A percentile compares a stretch with the other conserved stretches of the same genome.
Conservation (phyloP, 1,140 invertebrate species). For the Mylabris phalerata region DNA sequence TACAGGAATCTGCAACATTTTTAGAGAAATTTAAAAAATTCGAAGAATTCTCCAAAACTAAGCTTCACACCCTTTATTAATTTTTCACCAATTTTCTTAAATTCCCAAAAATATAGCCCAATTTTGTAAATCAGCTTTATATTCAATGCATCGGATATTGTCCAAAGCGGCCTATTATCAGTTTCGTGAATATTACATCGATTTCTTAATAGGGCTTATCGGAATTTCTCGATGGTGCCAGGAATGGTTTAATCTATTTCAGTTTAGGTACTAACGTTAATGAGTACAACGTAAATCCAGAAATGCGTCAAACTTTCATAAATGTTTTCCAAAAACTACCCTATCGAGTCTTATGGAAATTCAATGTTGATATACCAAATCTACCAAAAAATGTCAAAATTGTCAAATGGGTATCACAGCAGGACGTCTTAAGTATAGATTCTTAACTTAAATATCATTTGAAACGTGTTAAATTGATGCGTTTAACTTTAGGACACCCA, state of each 20-base stretch:
- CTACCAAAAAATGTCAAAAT: conserved; percentile 41
- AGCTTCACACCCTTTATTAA: too few species aligned
- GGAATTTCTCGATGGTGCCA: conserved; percentile 41
- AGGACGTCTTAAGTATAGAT: conserved; percentile 44
- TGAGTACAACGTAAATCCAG: conserved; percentile 29
- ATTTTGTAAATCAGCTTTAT: too few species aligned
- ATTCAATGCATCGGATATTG: too few species aligned
- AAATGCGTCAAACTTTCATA: conserved; percentile 24
- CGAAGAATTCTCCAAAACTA: too few species aligned
- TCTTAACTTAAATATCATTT: background rate
- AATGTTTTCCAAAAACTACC: conserved; percentile 34
- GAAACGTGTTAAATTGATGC: too few species aligned
- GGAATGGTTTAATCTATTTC: conserved; percentile 49
- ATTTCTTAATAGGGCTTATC: conserved; percentile 43
- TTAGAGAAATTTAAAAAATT: too few species aligned
- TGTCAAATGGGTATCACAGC: conserved; percentile 48
- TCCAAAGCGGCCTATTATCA: background rate
- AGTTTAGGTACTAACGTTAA: conserved; percentile 47
- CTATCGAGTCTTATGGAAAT: conserved; percentile 47
- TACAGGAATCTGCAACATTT: too few species aligned
- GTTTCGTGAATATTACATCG: background rate
- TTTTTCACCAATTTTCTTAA: too few species aligned
- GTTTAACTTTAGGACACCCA: too few species aligned
- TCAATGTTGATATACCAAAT: conserved; percentile 31
- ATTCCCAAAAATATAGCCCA: too few species aligned